Base-by-base conservation (phyloP, 2,888 invertebrate species). In the Pristionchus entomophagus region DNA sequence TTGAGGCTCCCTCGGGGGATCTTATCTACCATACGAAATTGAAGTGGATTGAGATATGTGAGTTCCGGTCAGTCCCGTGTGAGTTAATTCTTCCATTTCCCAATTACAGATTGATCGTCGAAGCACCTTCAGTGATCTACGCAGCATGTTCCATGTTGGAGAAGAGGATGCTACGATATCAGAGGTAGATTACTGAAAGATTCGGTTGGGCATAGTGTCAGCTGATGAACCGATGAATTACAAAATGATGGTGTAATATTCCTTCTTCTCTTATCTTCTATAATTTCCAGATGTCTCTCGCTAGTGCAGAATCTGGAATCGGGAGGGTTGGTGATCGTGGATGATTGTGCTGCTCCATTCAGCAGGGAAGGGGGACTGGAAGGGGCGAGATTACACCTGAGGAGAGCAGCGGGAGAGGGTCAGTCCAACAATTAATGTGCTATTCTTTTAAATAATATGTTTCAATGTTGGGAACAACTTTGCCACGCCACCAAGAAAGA, bases 301-400 rank as follows among this genome's bases (percentile, higher is more conserved):
- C n/a, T 45, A 8, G 73, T 73, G 73, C 73, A 73, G 41, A 12
- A 73, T n/a, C 73, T 73, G 41, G 73, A 73, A 19, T 73, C 73
- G 73, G 73, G 73, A 22, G 73, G 41, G 26, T 8, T 41, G 26
- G 73, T 73, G 17, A 19, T 45, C 12, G 73, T 73, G 1, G 73
- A 38, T 22, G 45, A 26, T 14, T 73, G 73, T 6, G 73, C 41
- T 2, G 41, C 41, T n/a, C n/a, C 73, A 12, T 12, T 41, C 22
- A 8, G 19, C 19, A 35, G 41, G 41, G n/a, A 26, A 2, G 26
- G 73, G 26, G 6, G n/a, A 19, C 51, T 51, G 51, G 19, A 0
- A 2, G 78, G 51, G 19, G 51, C 51, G 51, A 32, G 0, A 2
- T 22, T 78, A 17, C 32, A 49, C 51, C 22, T 78, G 49, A 49